These are phyloP conservation scores for Hemitrygon akajei DNA, from an alignment of 2,797 vertebrate species.

Conservation along the genomic window DNA sequence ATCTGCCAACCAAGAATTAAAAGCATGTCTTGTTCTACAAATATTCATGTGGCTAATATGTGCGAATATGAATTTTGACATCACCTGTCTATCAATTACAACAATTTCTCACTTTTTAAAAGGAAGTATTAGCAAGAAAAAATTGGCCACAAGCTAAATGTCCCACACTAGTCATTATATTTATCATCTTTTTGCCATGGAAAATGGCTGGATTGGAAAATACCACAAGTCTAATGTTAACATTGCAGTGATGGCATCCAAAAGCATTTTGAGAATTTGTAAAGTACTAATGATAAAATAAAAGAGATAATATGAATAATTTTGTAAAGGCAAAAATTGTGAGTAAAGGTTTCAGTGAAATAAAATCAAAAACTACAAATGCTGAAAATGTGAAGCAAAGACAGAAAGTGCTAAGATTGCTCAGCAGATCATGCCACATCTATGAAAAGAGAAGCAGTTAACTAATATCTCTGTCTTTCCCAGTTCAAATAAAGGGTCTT, in stretches of 20 bases:
- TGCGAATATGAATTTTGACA: background rate
- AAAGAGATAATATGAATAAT: background rate
- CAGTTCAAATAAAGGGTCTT: too few relatives aligned
- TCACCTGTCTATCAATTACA: background rate
- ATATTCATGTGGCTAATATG: background rate
- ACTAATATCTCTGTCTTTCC: too few relatives aligned
- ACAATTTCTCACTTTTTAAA: background rate
- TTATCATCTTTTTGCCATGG: background rate
- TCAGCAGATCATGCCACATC: too few relatives aligned
- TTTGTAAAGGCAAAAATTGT: background rate
- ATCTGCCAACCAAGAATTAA: background rate
- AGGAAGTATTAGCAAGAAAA: background rate
- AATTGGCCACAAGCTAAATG: too few relatives aligned
- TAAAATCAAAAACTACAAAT: too few relatives aligned
- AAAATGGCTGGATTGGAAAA: background rate
- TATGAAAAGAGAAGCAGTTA: too few relatives aligned
- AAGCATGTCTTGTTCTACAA: background rate
- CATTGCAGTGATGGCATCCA: background rate
- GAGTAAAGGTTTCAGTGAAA: too few relatives aligned
- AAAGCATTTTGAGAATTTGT: background rate
- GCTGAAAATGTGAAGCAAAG: too few relatives aligned
- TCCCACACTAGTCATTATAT: background rate
- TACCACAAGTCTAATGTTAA: background rate
- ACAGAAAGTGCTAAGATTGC: too few relatives aligned
- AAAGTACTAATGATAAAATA: background rate